Conservation (phyloP, 2,888 invertebrate genomes). For the Trachelus stipa region DNA sequence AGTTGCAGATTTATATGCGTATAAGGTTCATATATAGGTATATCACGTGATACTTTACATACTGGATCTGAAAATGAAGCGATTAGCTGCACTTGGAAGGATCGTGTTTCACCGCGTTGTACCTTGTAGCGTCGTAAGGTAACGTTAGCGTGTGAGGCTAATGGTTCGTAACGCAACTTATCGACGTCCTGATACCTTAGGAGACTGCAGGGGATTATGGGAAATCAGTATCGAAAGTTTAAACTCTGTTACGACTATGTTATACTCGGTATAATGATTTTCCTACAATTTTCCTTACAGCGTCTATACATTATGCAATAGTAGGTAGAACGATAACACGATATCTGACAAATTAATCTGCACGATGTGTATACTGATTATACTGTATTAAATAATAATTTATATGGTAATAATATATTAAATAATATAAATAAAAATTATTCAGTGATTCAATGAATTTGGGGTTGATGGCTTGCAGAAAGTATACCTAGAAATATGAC, state of each 20-base stretch:
- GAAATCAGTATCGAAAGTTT: not conserved
- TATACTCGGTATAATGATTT: not conserved
- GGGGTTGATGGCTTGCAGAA: not conserved
- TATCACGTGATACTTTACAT: not conserved
- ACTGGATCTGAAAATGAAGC: not conserved
- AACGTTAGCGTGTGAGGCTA: not conserved
- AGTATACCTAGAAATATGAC: not conserved
- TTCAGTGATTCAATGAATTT: not conserved
- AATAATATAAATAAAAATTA: not conserved
- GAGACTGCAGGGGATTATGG: not conserved
- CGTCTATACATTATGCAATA: not conserved
- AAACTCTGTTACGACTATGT: not conserved
- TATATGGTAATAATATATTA: not conserved
- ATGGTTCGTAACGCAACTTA: not conserved
- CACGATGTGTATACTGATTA: not conserved
- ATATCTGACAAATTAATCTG: not conserved
- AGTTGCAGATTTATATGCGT: not conserved
- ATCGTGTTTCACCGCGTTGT: not conserved
- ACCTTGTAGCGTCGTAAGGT: not conserved
- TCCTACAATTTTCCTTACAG: not conserved
- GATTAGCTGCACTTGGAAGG: not conserved
- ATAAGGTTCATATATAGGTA: not conserved
- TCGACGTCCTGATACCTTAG: not conserved
- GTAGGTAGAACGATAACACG: not conserved
- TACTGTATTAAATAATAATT: not conserved